Conservation (phyloP, 2,888 invertebrate species). For the Lithophane semibrunnea region DNA sequence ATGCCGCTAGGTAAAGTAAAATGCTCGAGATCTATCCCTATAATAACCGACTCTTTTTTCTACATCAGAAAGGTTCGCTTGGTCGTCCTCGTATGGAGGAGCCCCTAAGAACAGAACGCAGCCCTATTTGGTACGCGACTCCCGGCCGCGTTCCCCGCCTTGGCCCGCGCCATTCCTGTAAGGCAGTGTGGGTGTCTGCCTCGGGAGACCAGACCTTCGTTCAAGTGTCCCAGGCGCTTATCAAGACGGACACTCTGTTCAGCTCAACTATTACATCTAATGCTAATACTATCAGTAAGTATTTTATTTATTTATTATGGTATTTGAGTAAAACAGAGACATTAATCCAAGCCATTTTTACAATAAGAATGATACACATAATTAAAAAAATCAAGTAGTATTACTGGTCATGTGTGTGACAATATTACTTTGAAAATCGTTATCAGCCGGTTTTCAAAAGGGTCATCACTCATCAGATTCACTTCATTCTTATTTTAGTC, state of each 20-base stretch:
- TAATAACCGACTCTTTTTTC: background rate
- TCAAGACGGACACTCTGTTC: constrained; percentile 96
- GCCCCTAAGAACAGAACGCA: constrained; percentile 80
- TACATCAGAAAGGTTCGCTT: constrained; percentile 89
- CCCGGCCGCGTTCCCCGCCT: constrained; percentile 95
- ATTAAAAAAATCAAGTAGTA: background rate
- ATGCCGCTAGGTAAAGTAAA: background rate
- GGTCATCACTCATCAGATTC: background rate
- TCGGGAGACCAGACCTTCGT: constrained; percentile 99
- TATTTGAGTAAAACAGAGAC: background rate
- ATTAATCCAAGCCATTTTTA: background rate
- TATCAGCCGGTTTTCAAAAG: background rate
- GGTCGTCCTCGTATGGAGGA: constrained; percentile 88
- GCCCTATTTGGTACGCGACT: constrained; percentile 93
- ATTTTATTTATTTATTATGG: background rate
- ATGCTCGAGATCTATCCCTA: background rate
- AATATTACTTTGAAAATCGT: background rate
- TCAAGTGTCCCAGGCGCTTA: constrained; percentile 97
- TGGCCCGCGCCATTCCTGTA: constrained; percentile 96
- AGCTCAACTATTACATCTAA: constrained; percentile 97
- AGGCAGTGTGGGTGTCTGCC: constrained; percentile 98
- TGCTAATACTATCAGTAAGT: constrained; percentile 94
- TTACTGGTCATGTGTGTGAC: background rate
- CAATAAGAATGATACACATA: background rate
- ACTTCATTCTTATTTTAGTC: background rate